phyloP scores from a whole-genome alignment of 35 echinoderm and acorn worm species.

The Ophioderma brevispina region DNA sequence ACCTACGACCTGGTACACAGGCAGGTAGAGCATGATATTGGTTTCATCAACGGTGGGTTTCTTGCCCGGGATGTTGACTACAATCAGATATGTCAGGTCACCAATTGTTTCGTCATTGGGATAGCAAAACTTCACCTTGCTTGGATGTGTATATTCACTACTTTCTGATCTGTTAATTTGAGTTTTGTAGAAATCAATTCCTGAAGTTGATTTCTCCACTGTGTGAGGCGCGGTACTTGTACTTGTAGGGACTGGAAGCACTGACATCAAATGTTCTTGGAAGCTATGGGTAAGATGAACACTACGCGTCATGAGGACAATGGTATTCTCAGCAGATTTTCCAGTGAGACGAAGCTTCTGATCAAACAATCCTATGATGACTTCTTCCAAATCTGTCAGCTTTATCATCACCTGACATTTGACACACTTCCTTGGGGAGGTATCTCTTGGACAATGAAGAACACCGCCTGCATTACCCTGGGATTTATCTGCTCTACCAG shows the following conservation, averaged over 20 bases:
- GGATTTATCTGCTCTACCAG: constrained; percentile 16
- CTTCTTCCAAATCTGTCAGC: constrained; percentile 73
- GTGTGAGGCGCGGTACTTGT: not conserved
- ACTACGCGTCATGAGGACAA: constrained; percentile 76
- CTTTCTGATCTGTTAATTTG: not conserved
- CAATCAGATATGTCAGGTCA: constrained; percentile 85
- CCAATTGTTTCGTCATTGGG: constrained; percentile 91
- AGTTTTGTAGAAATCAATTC: constrained; percentile 73
- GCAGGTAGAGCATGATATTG: constrained; percentile 77
- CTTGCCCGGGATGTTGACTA: constrained; percentile 46
- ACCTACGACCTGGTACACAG: constrained; percentile 34
- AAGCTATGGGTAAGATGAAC: constrained; percentile 75
- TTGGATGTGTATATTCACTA: constrained; percentile 85
- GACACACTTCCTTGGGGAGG: constrained; percentile 46
- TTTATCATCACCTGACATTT: constrained; percentile 83
- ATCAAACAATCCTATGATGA: constrained; percentile 83
- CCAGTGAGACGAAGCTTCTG: constrained; percentile 91
- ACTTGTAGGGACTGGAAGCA: not conserved
- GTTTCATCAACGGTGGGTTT: constrained; percentile 45
- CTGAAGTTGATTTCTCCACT: constrained; percentile 43
- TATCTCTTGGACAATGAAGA: constrained; percentile 58
- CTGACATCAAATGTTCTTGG: constrained; percentile 78
- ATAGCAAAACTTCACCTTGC: constrained; percentile 91
- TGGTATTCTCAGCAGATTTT: constrained; percentile 46
- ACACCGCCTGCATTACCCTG: constrained; percentile 67